phyloP scores from a whole-genome alignment of 2,888 invertebrate species.

The Yponomeuta plumbellus region DNA sequence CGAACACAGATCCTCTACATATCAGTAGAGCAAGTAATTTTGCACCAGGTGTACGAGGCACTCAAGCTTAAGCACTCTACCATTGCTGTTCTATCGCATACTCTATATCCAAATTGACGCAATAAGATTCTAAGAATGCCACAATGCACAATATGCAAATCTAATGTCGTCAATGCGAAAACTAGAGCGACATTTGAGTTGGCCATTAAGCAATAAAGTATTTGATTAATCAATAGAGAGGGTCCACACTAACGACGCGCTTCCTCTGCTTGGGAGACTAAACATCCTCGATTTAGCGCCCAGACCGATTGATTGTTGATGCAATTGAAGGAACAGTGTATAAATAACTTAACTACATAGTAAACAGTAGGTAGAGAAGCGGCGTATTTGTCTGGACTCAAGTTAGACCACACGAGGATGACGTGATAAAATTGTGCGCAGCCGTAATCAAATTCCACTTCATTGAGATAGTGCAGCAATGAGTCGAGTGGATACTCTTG shows the following conservation, averaged over 20 bases:
- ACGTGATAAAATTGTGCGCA: background rate
- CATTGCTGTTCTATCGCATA: background rate
- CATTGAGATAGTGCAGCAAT: background rate
- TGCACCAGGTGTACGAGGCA: too few relatives aligned
- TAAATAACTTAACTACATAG: constrained; percentile 7
- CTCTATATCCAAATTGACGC: background rate
- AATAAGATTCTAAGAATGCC: background rate
- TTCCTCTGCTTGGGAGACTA: constrained; percentile 39
- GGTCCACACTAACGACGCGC: constrained; percentile 53
- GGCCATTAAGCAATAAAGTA: constrained; percentile 69
- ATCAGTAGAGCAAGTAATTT: too few relatives aligned
- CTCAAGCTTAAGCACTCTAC: too few relatives aligned
- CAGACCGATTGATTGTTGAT: constrained; percentile 22
- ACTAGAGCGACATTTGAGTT: constrained; percentile 22
- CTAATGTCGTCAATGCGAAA: constrained; percentile 13
- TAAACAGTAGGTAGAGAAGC: background rate
- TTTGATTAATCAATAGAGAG: constrained; percentile 72
- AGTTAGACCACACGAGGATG: background rate
- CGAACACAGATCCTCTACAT: too few relatives aligned
- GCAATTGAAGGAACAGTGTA: constrained; percentile 13
- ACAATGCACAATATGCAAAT: constrained; percentile 1
- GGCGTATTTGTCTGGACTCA: background rate
- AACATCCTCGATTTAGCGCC: constrained; percentile 30
- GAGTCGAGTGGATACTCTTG: background rate
- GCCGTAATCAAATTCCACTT: background rate